Evolutionary conservation across 2,888 invertebrate genomes (phyloP).

Genomic region (Busseola fusca): DNA sequence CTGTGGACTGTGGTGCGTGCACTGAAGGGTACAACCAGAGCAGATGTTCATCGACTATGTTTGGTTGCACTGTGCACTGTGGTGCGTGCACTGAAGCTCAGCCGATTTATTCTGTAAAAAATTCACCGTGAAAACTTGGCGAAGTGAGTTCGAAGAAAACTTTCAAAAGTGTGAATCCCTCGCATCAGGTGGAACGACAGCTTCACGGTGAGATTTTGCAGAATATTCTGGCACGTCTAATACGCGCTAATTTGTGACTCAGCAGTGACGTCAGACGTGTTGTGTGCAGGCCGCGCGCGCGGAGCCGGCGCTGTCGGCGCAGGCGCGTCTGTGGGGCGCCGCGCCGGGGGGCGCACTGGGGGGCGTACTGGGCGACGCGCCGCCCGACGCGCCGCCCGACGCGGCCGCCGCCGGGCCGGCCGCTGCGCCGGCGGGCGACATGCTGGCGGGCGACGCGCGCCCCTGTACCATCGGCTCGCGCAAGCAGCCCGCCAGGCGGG

Average conservation of each 20-base stretch:
- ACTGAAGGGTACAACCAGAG: no score
- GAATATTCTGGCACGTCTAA: neutral
- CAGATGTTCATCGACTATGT: no score
- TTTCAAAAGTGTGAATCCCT: neutral
- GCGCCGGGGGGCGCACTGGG: conserved; percentile 41
- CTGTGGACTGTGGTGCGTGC: neutral
- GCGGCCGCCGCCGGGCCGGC: no score
- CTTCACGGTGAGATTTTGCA: neutral
- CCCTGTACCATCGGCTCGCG: conserved; percentile 57
- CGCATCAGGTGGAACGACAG: neutral
- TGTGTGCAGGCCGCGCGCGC: conserved; percentile 36
- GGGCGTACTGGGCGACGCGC: conserved; percentile 49
- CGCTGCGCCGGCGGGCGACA: conserved; percentile 47
- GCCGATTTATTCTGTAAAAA: neutral
- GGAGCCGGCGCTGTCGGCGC: conserved; percentile 73
- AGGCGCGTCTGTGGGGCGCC: conserved; percentile 82
- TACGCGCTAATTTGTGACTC: no score
- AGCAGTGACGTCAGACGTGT: no score
- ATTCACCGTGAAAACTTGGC: neutral
- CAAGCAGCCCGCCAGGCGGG: conserved; percentile 37
- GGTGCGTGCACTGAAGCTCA: neutral
- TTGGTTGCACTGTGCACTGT: neutral
- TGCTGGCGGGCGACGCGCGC: conserved; percentile 53
- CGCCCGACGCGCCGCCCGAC: conserved; percentile 49
- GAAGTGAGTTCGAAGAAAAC: neutral